Percentiles rank a stretch among this genome's conserved stretches.
Conservation (phyloP, 2,797 vertebrate species). For the Otolemur crassicaudatus region DNA sequence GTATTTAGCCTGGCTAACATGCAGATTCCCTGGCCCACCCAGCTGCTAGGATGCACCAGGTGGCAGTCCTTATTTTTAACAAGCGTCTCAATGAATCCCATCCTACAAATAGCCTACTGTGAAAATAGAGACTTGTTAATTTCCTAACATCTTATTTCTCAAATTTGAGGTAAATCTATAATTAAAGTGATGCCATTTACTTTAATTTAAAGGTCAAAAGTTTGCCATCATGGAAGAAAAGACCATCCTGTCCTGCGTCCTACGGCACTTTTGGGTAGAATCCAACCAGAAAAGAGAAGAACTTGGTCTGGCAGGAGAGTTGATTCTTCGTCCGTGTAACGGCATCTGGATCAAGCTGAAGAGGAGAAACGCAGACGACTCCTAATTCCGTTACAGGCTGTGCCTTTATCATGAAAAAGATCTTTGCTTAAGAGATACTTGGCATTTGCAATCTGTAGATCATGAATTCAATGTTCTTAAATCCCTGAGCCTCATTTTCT, state of each 20-base stretch:
- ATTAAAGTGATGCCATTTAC: slow-evolving; percentile 42
- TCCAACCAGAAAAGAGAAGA: slow-evolving; percentile 92
- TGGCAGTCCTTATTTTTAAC: neutral
- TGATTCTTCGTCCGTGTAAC: slow-evolving; percentile 93
- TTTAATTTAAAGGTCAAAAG: slow-evolving; percentile 91
- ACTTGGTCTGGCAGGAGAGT: slow-evolving; percentile 90
- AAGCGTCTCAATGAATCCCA: neutral
- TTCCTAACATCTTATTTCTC: neutral
- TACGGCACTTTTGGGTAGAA: slow-evolving; percentile 92
- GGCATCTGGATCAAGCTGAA: slow-evolving; percentile 94
- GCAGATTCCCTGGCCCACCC: neutral
- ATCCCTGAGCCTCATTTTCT: neutral
- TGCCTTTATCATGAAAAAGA: neutral
- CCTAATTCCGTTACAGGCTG: neutral
- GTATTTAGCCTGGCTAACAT: neutral
- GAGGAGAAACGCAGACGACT: slow-evolving; percentile 79
- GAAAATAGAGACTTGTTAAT: neutral
- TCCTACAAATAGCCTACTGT: neutral
- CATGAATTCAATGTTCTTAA: neutral
- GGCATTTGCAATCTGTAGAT: neutral
- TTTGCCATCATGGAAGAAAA: slow-evolving; percentile 98
- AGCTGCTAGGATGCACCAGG: neutral
- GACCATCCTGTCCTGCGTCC: slow-evolving; percentile 90
- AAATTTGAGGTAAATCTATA: neutral
- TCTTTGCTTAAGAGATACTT: neutral